Conservation (phyloP, 37 sponge, comb jelly and placozoan genomes). For the Spongilla lacustris region DNA sequence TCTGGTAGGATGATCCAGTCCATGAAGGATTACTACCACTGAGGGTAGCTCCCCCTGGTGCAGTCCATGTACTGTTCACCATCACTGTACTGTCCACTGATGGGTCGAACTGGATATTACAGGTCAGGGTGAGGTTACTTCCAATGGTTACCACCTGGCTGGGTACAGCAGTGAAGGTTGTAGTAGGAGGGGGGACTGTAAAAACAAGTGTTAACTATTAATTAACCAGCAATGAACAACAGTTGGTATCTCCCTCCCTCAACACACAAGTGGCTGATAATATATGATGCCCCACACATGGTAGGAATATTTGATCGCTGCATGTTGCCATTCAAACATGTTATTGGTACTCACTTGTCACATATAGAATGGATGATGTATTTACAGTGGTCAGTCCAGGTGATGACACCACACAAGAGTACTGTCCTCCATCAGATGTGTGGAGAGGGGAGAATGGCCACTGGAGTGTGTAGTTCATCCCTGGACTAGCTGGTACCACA, state of each 20-base stretch:
- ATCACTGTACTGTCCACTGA: neutral
- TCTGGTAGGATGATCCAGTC: neutral
- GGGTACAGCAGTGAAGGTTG: neutral
- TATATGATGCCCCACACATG: no score
- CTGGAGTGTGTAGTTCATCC: neutral
- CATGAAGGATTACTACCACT: neutral
- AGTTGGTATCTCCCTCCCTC: no score
- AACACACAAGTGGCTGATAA: no score
- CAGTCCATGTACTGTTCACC: neutral
- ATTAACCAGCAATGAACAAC: no score
- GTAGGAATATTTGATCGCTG: no score
- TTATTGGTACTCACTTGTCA: neutral
- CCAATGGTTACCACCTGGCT: neutral
- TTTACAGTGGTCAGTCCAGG: no score
- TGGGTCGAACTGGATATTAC: neutral
- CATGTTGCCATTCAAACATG: no score
- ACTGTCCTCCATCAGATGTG: conserved; percentile 45
- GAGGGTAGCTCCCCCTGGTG: neutral
- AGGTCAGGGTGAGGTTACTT: neutral
- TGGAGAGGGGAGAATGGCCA: conserved; percentile 17
- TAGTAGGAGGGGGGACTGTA: neutral
- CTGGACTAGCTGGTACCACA: neutral
- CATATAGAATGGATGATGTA: neutral
- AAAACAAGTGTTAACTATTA: neutral
- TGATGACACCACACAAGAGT: conserved; percentile 19